These are phyloP conservation scores for Lineus longissimus DNA, from an alignment of 1,140 invertebrate species.

Conservation along the genomic window DNA sequence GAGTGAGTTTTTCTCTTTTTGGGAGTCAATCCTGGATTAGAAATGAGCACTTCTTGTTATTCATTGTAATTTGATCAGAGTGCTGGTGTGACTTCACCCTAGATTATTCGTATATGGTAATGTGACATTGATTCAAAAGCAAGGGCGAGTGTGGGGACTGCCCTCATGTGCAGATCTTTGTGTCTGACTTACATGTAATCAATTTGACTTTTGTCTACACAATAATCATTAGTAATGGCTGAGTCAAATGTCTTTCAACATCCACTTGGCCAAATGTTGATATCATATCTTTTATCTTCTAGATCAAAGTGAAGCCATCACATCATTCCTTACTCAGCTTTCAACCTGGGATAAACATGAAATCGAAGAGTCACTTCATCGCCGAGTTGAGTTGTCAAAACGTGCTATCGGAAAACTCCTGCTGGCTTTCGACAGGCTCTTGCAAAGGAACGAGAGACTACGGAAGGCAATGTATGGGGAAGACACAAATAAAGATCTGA, in stretches of 20 bases:
- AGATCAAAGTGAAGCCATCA: slow-evolving; percentile 96
- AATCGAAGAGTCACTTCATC: slow-evolving; percentile 89
- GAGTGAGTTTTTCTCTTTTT: slow-evolving; percentile 60
- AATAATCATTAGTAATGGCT: too few relatives aligned
- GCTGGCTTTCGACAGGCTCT: slow-evolving; percentile 84
- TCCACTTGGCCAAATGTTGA: background rate
- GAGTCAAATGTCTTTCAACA: too few relatives aligned
- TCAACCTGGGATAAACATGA: slow-evolving; percentile 98
- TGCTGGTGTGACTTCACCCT: too few relatives aligned
- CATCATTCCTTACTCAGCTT: slow-evolving; percentile 91
- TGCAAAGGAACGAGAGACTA: slow-evolving; percentile 50
- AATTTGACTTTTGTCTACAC: too few relatives aligned
- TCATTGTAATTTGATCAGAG: too few relatives aligned
- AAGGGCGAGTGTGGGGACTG: too few relatives aligned
- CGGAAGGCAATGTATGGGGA: slow-evolving; percentile 77
- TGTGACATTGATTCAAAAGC: too few relatives aligned
- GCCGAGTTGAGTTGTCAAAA: slow-evolving; percentile 69
- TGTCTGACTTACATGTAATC: too few relatives aligned
- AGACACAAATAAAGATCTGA: slow-evolving; percentile 39
- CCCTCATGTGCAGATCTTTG: too few relatives aligned
- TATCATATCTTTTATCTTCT: slow-evolving; percentile 2
- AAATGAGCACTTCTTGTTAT: background rate
- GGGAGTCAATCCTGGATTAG: background rate
- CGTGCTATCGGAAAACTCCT: slow-evolving; percentile 92
- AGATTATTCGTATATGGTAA: too few relatives aligned